Evolutionary conservation across 2,888 invertebrate genomes (phyloP), one percentile per base, ranked within the genome.

Genomic region (Sinohyriopsis cumingii): DNA sequence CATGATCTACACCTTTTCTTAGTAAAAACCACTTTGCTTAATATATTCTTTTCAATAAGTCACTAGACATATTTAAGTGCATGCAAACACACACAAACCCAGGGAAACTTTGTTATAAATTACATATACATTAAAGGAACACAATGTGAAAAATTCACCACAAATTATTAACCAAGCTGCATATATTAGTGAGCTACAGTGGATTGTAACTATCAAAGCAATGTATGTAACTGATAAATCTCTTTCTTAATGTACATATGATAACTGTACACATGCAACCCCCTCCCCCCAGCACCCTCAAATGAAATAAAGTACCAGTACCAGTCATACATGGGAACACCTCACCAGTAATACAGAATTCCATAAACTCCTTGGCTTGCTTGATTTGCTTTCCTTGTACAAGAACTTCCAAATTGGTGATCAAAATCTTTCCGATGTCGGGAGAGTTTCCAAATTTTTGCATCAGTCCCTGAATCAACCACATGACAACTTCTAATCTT

Each of bases 301-400:
- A 24, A 55, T 19, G 56, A 54, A 18, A 24, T 6, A 33, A 62
- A 15, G 12, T 54, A n/a, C 24, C 18, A 15, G 12, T 54, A n/a
- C 24, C 18, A 45, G 63, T 22, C n/a, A 63, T 19, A 53, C 9
- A 9, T 45, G 18, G 53, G 45, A 65, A 59, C n/a, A 63, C 22
- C 72, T 60, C 65, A 84, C 87, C 87, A 67, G 78, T 83, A 53
- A 88, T 86, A 65, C 81, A 83, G n/a, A 83, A 81, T 69, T 85
- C 85, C 33, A 83, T 74, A 74, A 85, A 83, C 60, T 80, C 68
- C 65, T 84, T 85, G 5, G 83, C 85, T 54, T 69, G 69, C n/a
- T 75, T 64, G 53, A 64, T 69, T 59, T 80, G 73, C 53, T 78
- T 67, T 55, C 71, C 69, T 65, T 80, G 73, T 25, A 87, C 59